A percentile compares a stretch with the other conserved stretches of the same genome.
Evolutionary conservation across 2,113 vertebrate species (phyloP).

Genomic region (Danio rerio): GRCz12tu NC_133177.1:653001-653500

Average conservation of each 20-base stretch:
- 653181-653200: too few species aligned
- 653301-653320: constrained; percentile 60
- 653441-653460: constrained; percentile 44
- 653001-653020: too few species aligned
- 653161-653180: too few species aligned
- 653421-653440: constrained; percentile 49
- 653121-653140: too few species aligned
- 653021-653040: too few species aligned
- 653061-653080: too few species aligned
- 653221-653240: not conserved
- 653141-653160: too few species aligned
- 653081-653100: too few species aligned
- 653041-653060: too few species aligned
- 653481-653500: constrained; percentile 41
- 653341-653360: constrained; percentile 56
- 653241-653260: not conserved
- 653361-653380: constrained; percentile 46
- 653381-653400: constrained; percentile 59
- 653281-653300: constrained; percentile 23
- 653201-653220: too few species aligned
- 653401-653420: constrained; percentile 47
- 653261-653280: not conserved
- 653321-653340: constrained; percentile 58
- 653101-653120: too few species aligned
- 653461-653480: constrained; percentile 33